Percentiles rank a stretch among this genome's conserved stretches.
These are phyloP conservation scores for Tetropium fuscum DNA, from an alignment of 2,888 invertebrate genomes.

Conservation along the genomic window DNA sequence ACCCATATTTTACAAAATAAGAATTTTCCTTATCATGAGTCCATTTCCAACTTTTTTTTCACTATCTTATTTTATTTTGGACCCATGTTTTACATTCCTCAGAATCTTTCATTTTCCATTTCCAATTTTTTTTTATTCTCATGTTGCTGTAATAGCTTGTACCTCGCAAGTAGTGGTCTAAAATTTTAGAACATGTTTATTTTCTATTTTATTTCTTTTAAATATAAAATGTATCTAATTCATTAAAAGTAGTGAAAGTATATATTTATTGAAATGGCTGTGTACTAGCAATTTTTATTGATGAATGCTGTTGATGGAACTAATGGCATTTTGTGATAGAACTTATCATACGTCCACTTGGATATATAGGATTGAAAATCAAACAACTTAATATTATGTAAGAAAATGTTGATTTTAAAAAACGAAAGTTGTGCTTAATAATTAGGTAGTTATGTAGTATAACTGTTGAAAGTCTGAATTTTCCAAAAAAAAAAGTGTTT, in stretches of 20 bases:
- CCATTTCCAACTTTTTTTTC: too few relatives aligned
- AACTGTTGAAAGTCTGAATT: slow-evolving; percentile 14
- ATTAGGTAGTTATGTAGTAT: slow-evolving; percentile 15
- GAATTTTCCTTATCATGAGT: too few relatives aligned
- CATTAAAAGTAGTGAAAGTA: background rate
- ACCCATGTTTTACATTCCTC: slow-evolving; percentile 2
- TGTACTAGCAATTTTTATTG: slow-evolving; percentile 21
- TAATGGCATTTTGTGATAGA: slow-evolving; percentile 20
- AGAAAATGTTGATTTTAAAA: slow-evolving; percentile 6
- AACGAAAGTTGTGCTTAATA: slow-evolving; percentile 8
- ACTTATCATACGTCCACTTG: slow-evolving; percentile 18
- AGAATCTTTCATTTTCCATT: too few relatives aligned
- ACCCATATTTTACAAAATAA: too few relatives aligned
- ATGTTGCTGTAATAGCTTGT: too few relatives aligned
- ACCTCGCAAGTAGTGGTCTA: too few relatives aligned
- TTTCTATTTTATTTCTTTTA: background rate
- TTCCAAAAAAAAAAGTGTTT: background rate
- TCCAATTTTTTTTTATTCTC: too few relatives aligned
- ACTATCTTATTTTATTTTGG: too few relatives aligned
- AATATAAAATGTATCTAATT: too few relatives aligned
- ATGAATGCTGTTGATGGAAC: background rate
- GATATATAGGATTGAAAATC: slow-evolving; percentile 9
- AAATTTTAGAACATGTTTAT: too few relatives aligned
- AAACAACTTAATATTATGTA: slow-evolving; percentile 8
- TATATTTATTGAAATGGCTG: slow-evolving; percentile 19